Evolutionary conservation across 2,113 vertebrate species (phyloP).

Genomic region (Nannospalax galili): DNA sequence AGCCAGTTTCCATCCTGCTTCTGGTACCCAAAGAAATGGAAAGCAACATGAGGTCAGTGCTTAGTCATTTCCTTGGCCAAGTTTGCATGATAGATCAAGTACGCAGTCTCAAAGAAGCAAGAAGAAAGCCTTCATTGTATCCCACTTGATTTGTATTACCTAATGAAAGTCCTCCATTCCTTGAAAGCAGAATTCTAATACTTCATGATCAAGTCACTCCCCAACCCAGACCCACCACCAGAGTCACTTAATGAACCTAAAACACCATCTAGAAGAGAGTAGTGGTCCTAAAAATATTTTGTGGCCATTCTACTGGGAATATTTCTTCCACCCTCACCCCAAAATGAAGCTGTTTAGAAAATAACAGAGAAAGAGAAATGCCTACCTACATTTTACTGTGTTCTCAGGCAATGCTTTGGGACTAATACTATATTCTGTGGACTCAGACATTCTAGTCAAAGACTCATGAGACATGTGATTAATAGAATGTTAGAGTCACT

Average conservation of each 20-base stretch:
- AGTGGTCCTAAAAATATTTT: not conserved
- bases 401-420: not conserved
- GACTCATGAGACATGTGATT: not conserved
- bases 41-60: fast-evolving
- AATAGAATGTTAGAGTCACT: not conserved
- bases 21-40: not conserved
- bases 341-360: not conserved
- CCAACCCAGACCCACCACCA: not conserved
- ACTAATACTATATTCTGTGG: no score
- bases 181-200: not conserved
- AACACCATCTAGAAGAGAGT: not conserved
- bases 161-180: not conserved
- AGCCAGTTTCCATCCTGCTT: fast-evolving
- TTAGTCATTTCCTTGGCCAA: not conserved
- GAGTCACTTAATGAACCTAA: no score
- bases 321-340: not conserved
- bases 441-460: not conserved
- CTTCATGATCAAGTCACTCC: not conserved
- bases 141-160: not conserved
- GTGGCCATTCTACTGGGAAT: fast-evolving
- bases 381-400: no score
- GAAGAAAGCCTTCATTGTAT: not conserved
- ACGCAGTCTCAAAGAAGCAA: not conserved
- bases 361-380: not conserved
- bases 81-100: not conserved